Conservation (phyloP, 2,888 invertebrate genomes). For the Therioaphis trifolii region DNA sequence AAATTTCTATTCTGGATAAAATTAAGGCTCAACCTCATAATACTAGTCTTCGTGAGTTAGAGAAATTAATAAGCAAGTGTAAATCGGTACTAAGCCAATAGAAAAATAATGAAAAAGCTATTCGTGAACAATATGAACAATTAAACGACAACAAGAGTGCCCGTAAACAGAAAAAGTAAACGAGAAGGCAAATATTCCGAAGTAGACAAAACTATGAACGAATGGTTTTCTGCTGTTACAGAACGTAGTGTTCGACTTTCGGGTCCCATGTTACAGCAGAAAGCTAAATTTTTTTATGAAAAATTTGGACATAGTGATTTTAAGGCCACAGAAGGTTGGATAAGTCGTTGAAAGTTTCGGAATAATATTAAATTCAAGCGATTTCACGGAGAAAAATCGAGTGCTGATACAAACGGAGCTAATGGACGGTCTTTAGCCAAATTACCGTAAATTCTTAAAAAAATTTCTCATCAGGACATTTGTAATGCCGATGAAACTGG, state of each 20-base stretch:
- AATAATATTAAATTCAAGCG: constrained; percentile 66
- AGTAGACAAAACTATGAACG: constrained; percentile 66
- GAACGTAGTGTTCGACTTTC: constrained; percentile 58
- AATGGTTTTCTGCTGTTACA: constrained; percentile 64
- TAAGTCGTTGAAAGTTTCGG: constrained; percentile 66
- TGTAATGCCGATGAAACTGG: constrained; percentile 55
- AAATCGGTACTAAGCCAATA: constrained; percentile 2
- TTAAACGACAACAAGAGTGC: background rate
- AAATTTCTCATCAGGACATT: constrained; percentile 33
- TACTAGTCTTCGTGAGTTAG: constrained; percentile 10
- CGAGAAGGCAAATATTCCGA: constrained; percentile 65
- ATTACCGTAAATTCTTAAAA: constrained; percentile 36
- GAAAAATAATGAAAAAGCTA: constrained; percentile 25
- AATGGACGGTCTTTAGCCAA: constrained; percentile 15
- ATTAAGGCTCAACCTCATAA: background rate
- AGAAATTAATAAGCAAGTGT: constrained; percentile 12
- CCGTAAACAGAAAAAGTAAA: constrained; percentile 64
- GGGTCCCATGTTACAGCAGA: constrained; percentile 65
- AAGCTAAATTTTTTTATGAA: too few species aligned
- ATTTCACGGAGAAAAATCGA: constrained; percentile 47
- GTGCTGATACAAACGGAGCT: too few species aligned
- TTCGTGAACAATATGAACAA: constrained; percentile 24
- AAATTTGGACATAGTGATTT: constrained; percentile 5
- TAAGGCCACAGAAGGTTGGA: too few species aligned
- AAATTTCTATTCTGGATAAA: constrained; percentile 23